Evolutionary conservation across 2,888 invertebrate genomes (phyloP).

Genomic region (Spisula solida): DNA sequence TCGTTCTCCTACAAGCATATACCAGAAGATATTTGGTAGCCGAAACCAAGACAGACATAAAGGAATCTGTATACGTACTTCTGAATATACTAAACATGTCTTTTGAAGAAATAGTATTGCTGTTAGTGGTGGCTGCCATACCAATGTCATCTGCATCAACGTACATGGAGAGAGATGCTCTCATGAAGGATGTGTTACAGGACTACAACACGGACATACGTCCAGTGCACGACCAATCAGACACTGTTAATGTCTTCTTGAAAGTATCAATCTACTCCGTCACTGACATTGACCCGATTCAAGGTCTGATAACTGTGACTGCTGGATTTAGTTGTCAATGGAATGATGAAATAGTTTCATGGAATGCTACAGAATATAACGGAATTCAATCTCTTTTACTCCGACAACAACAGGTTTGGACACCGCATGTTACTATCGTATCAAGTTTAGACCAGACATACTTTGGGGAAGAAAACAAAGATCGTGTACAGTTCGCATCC

Average conservation of each 20-base stretch:
- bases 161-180: not conserved
- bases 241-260: not conserved
- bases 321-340: not conserved
- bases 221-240: not conserved
- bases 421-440: not conserved
- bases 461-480: not conserved
- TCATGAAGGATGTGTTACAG: not conserved
- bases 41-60: not conserved
- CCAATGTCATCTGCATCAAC: not conserved
- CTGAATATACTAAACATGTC: not conserved
- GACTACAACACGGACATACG: conserved; percentile 8
- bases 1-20: not conserved
- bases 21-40: too few species aligned
- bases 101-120: not conserved
- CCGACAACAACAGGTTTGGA: not conserved
- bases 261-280: not conserved
- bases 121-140: not conserved
- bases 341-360: conserved; percentile 20
- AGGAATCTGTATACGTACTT: not conserved
- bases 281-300: conserved; percentile 12
- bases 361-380: conserved; percentile 23
- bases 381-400: not conserved
- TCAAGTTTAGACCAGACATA: not conserved
- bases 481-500: not conserved
- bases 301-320: not conserved